Base-by-base conservation (phyloP, 2,888 invertebrate genomes). In the Uloborus plumipes region DNA sequence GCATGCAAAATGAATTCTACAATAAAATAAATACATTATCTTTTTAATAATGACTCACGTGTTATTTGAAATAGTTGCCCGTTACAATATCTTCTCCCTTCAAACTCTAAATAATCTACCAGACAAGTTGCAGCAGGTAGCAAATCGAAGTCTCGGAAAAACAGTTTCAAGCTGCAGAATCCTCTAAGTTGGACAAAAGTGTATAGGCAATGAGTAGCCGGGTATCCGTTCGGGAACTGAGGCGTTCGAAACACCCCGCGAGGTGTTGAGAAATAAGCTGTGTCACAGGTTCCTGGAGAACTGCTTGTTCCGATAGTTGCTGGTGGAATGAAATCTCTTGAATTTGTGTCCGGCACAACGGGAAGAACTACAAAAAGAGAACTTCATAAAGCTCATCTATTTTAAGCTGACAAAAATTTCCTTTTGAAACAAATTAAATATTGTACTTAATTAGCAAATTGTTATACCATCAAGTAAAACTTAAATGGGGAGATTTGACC, bases 61-160 rank as follows among this genome's bases (percentile, higher is more conserved):
- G 76, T 69, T 0, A 67, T 20, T 20, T 66, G 59, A 58, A 66
- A 79, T 13, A 86, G 76, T n/a, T 84, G 73, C 13, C 79, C 78
- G n/a, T 86, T 86, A 66, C 87, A 87, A 69, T 84, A 86, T 18
- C 86, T 70, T 61, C 83, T 72, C 15, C 85, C 85, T 31, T 86
- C 85, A 18, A 87, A 58, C 55, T 86, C 85, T 59, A 87, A 55
- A 64, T 85, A 87, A 51, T 87, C 87, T 11, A 76, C 76, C n/a
- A 64, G 66, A 79, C 87, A 87, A 47, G 86, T 82, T 16, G 76
- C 55, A 3, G 84, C 83, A 0, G 81, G 70, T 31, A 85, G 69
- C 11, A 86, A 51, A 49, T 87, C 86, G 49, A 87, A 87, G 47
- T 86, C 86, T 26, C 83, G 77, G 66, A 87, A 87, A 15, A 75